Conservation (phyloP, 2,888 invertebrate genomes). For the Muscina levida region DNA sequence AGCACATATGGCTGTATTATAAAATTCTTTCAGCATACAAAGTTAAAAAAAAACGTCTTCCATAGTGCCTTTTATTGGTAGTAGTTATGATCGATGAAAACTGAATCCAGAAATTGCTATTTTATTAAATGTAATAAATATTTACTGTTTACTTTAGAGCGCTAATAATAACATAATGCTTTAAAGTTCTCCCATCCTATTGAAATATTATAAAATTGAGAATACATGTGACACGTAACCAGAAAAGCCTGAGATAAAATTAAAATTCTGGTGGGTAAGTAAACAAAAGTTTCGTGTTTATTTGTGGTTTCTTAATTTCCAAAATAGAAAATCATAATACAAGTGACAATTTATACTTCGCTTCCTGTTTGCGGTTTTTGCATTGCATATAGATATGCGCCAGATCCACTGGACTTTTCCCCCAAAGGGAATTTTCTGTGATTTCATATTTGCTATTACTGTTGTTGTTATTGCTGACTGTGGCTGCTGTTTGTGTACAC, state of each 20-base stretch:
- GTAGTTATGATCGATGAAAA: too few relatives aligned
- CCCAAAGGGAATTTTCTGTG: slow-evolving; percentile 61
- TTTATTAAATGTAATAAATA: too few relatives aligned
- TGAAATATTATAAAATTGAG: too few relatives aligned
- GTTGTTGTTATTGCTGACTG: slow-evolving; percentile 23
- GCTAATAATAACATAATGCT: too few relatives aligned
- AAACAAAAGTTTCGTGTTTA: slow-evolving; percentile 49
- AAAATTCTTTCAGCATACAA: too few relatives aligned
- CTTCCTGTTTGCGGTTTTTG: slow-evolving; percentile 27
- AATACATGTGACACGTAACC: too few relatives aligned
- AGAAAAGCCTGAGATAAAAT: slow-evolving; percentile 29
- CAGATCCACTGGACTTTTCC: slow-evolving; percentile 28
- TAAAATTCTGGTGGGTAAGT: slow-evolving; percentile 59
- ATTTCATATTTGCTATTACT: slow-evolving; percentile 59
- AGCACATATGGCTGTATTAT: too few relatives aligned
- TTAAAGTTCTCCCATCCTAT: too few relatives aligned
- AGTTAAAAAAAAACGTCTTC: too few relatives aligned
- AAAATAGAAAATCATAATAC: slow-evolving; percentile 47
- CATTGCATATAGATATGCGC: slow-evolving; percentile 4
- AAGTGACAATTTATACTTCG: slow-evolving; percentile 31
- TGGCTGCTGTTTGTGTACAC: background rate
- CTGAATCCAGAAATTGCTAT: too few relatives aligned
- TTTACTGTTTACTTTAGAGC: too few relatives aligned
- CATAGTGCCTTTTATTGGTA: too few relatives aligned
- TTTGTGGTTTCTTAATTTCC: slow-evolving; percentile 36